Conservation (phyloP, 2,888 invertebrate species). For the Miltochrista miniata region DNA sequence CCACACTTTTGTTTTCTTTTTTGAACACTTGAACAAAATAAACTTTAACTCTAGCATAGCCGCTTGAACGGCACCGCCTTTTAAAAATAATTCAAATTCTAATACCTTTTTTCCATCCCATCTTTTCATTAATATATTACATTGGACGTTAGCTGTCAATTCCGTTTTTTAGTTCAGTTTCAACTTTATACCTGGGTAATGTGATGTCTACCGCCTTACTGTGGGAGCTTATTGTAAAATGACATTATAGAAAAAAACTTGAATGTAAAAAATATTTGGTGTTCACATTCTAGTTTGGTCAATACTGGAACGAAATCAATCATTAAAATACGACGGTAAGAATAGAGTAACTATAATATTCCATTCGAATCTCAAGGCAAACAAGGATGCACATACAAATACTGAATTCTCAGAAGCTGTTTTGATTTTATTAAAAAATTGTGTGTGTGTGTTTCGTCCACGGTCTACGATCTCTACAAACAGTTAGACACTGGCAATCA, state of each 20-base stretch:
- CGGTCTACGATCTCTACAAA: slow-evolving; percentile 51
- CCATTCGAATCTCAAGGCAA: too few relatives aligned
- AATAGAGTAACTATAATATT: too few relatives aligned
- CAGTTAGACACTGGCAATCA: slow-evolving; percentile 75
- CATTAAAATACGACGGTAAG: too few relatives aligned
- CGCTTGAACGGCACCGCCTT: slow-evolving; percentile 75
- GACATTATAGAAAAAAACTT: slow-evolving; percentile 25
- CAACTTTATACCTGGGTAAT: slow-evolving; percentile 56
- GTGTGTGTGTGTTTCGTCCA: background rate
- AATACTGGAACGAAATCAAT: too few relatives aligned
- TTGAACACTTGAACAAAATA: slow-evolving; percentile 77
- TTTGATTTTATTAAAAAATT: too few relatives aligned
- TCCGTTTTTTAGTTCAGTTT: slow-evolving; percentile 55
- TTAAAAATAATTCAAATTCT: slow-evolving; percentile 68
- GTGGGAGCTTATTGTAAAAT: slow-evolving; percentile 59
- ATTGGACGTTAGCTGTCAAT: slow-evolving; percentile 71
- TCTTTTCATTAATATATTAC: slow-evolving; percentile 82
- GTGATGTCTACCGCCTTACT: slow-evolving; percentile 60
- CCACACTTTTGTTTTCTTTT: slow-evolving; percentile 77
- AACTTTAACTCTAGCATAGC: slow-evolving; percentile 70
- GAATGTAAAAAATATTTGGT: too few relatives aligned
- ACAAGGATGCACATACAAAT: too few relatives aligned
- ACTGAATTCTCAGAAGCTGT: too few relatives aligned
- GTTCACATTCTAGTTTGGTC: too few relatives aligned
- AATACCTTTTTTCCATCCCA: slow-evolving; percentile 69